Evolutionary conservation across 2,888 invertebrate species (phyloP).

Genomic region (Actias luna): DNA sequence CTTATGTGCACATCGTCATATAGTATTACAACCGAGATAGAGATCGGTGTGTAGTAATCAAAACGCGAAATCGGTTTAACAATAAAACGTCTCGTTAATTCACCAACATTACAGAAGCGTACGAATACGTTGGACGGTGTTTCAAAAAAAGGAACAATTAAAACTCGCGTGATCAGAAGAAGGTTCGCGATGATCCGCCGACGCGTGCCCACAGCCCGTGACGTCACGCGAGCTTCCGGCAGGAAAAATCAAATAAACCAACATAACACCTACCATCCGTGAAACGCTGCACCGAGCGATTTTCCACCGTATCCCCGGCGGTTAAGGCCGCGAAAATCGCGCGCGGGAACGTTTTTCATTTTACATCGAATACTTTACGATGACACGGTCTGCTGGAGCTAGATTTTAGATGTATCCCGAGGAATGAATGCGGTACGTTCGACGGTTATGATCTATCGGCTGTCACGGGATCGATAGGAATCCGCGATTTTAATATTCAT

Average conservation of each 20-base stretch:
- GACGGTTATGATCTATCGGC: not conserved
- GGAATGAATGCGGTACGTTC: slow-evolving; percentile 21
- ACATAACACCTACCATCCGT: slow-evolving; percentile 22
- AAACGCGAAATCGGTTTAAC: no score
- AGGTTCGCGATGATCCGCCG: slow-evolving; percentile 53
- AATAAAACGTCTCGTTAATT: no score
- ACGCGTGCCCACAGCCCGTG: slow-evolving; percentile 51
- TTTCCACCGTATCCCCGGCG: slow-evolving; percentile 26
- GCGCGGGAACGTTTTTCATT: slow-evolving; percentile 23
- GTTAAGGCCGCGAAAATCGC: slow-evolving; percentile 18
- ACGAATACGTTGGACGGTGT: not conserved
- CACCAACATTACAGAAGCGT: not conserved
- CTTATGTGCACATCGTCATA: no score
- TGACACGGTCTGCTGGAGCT: slow-evolving; percentile 53
- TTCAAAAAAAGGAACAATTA: slow-evolving; percentile 44
- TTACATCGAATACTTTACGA: slow-evolving; percentile 44
- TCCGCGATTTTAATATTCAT: not conserved
- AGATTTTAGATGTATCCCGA: slow-evolving; percentile 36
- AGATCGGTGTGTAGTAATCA: no score
- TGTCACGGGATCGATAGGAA: not conserved
- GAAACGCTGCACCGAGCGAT: slow-evolving; percentile 25
- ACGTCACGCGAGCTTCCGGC: slow-evolving; percentile 60
- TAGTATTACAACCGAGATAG: no score
- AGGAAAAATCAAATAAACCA: slow-evolving; percentile 47
- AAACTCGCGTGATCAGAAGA: slow-evolving; percentile 47